Conservation (phyloP, 2,888 invertebrate genomes). For the Ormia ochracea region DNA sequence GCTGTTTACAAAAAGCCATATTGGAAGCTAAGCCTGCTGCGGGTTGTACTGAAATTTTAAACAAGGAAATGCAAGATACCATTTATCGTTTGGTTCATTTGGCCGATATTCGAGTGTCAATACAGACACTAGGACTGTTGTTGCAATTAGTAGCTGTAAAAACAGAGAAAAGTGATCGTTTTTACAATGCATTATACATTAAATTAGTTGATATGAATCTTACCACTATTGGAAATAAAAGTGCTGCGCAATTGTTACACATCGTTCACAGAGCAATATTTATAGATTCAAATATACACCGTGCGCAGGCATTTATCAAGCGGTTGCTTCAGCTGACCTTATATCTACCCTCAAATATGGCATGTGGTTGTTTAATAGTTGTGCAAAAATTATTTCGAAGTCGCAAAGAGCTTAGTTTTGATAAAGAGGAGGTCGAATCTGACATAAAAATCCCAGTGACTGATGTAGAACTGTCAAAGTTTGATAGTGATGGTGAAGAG, state of each 20-base stretch:
- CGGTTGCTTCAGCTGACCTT: constrained; percentile 84
- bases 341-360: constrained; percentile 85
- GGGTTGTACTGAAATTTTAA: constrained; percentile 71
- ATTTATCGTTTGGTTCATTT: constrained; percentile 89
- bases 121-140: constrained; percentile 77
- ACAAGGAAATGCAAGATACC: constrained; percentile 79
- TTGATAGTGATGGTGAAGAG: constrained; percentile 74
- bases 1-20: constrained; percentile 87
- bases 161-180: constrained; percentile 77
- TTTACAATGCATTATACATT: constrained; percentile 92
- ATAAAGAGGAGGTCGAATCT: constrained; percentile 59
- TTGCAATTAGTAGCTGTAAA: constrained; percentile 73
- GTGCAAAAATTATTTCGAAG: constrained; percentile 79
- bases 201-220: constrained; percentile 89
- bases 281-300: constrained; percentile 83
- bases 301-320: constrained; percentile 91
- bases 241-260: constrained; percentile 88
- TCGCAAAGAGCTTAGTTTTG: constrained; percentile 79
- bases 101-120: constrained; percentile 84
- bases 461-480: constrained; percentile 70
- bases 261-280: constrained; percentile 90
- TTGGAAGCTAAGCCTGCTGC: constrained; percentile 71
- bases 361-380: constrained; percentile 87
- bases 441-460: constrained; percentile 38
- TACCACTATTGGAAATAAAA: constrained; percentile 78